Evolutionary conservation across 2,888 invertebrate species (phyloP).

Genomic region (Oligia latruncula): DNA sequence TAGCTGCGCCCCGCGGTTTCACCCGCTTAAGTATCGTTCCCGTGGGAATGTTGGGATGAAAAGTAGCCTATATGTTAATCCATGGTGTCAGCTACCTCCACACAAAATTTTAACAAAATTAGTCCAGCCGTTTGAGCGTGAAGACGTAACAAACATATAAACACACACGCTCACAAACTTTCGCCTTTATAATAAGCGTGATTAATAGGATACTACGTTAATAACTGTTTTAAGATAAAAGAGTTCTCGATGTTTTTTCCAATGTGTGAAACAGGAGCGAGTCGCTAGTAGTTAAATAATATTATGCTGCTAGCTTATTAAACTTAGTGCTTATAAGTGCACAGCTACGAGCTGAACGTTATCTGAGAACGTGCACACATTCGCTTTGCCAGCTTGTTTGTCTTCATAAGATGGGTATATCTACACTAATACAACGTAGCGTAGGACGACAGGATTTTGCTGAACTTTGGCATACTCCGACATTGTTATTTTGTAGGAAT

Average conservation of each 20-base stretch:
- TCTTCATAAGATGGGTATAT: conserved; percentile 9
- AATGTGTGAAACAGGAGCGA: background rate
- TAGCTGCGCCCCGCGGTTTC: too few relatives aligned
- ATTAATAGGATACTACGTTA: too few relatives aligned
- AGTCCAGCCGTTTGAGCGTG: too few relatives aligned
- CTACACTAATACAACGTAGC: background rate
- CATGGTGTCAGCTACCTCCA: too few relatives aligned
- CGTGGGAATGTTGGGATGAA: too few relatives aligned
- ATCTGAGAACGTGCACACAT: conserved; percentile 47
- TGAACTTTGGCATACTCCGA: conserved; percentile 31
- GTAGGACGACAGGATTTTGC: background rate
- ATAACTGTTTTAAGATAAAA: background rate
- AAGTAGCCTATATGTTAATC: too few relatives aligned
- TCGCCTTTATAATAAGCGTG: too few relatives aligned
- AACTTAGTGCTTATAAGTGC: conserved; percentile 32
- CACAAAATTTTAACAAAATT: too few relatives aligned
- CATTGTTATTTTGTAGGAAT: conserved; percentile 6
- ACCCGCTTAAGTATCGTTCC: too few relatives aligned
- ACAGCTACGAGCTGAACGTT: conserved; percentile 20
- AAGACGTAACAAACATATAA: too few relatives aligned
- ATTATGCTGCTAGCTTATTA: conserved; percentile 20
- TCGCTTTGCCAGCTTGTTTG: conserved; percentile 21
- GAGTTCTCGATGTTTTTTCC: background rate
- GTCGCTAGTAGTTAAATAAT: background rate
- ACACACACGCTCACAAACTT: too few relatives aligned